Conservation (phyloP, 2,113 vertebrate genomes). For the Anhinga rufa region DNA sequence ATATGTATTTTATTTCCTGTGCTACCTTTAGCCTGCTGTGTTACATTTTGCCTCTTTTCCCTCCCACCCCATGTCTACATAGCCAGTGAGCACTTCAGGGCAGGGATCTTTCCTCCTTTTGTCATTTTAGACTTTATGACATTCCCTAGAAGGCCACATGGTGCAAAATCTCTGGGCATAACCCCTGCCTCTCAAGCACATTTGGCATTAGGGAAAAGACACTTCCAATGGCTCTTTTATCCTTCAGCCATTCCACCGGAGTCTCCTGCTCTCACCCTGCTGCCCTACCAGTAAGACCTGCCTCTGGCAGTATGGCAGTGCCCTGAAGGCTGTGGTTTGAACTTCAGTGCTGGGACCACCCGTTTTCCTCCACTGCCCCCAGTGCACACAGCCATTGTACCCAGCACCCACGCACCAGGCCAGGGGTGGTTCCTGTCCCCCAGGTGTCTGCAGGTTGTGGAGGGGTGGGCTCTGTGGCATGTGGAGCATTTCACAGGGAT, state of each 20-base stretch:
- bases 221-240: fast-evolving
- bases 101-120: background rate
- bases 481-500: background rate
- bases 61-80: background rate
- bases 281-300: background rate
- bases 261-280: background rate
- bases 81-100: background rate
- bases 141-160: background rate
- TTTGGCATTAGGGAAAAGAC: background rate
- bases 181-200: background rate
- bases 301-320: background rate
- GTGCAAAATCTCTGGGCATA: background rate
- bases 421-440: background rate
- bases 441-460: background rate
- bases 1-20: background rate
- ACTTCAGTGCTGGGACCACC: background rate
- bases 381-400: background rate
- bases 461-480: background rate
- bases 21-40: background rate
- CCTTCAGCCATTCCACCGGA: background rate
- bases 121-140: background rate
- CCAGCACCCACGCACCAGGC: background rate
- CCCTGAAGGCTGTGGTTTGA: background rate
- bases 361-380: fast-evolving
- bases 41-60: background rate